Base-by-base conservation (phyloP, 2,888 invertebrate species). In the Cacoxenus indagator region DNA sequence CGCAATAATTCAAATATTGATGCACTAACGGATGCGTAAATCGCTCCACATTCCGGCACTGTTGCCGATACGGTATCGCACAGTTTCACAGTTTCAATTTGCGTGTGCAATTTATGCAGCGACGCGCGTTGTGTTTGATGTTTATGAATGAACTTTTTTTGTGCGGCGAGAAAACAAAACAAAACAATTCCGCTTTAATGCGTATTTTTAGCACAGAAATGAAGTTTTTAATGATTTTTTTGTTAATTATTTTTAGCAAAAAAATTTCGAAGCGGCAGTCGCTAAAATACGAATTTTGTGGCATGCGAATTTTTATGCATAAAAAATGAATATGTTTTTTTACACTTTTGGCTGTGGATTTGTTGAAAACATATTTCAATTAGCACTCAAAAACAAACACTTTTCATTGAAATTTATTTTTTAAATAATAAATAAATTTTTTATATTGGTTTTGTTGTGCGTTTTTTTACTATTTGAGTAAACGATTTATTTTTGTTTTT, bases 341-440 rank as follows among this genome's bases (percentile, higher is more conserved):
- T 43, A 27, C 4, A 59, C 19, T 67, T 59, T 43, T 76, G 75
- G 71, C 72, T 75, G 75, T 65, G 75, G 73, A 75, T 69, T 68
- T 57, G 57, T 65, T 54, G 68, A 61, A 72, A 69, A 59, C 76
- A 70, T 69, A 68, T 68, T 69, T 69, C 76, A 76, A 75, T 76
- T 76, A 75, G 76, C 73, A 43, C 24, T 43, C 24, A 31, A 59
- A 19, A n/a, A n/a, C n/a, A n/a, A n/a, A n/a, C n/a, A n/a, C n/a
- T 26, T 37, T 19, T 22, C 8, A 43, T 6, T 61, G 22, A 48
- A 48, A 9, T 48, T 1, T 4, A 51, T 51, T 51, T 54, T 54
- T 27, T 24, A n/a, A n/a, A n/a, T n/a, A n/a, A n/a, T n/a, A n/a
- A n/a, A n/a, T n/a, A n/a, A n/a, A n/a, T 55, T 1, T 43, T 14